phyloP scores from a whole-genome alignment of 2,888 invertebrate genomes.

The Erebia ligea region DNA sequence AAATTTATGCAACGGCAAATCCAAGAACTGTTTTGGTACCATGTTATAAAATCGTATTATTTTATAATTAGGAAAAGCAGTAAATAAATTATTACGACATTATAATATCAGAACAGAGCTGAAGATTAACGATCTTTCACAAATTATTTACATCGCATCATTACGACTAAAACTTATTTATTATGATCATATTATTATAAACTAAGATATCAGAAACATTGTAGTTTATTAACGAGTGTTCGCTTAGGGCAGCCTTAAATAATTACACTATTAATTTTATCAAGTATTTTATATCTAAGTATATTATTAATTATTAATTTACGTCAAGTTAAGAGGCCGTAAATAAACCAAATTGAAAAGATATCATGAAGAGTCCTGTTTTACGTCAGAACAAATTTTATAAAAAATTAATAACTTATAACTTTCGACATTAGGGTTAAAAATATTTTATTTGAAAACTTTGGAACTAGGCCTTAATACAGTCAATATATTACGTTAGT shows the following conservation, averaged over 20 bases:
- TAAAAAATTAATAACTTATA: no score
- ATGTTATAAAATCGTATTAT: no score
- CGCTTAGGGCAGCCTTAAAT: background rate
- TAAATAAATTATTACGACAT: slow-evolving; percentile 18
- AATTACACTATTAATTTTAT: slow-evolving; percentile 2
- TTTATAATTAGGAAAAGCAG: background rate
- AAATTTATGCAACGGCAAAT: no score
- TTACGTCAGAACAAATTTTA: no score
- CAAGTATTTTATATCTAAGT: background rate
- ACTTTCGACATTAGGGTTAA: no score
- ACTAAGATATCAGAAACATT: slow-evolving; percentile 10
- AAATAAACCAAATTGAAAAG: no score
- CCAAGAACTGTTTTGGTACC: no score
- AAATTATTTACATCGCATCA: slow-evolving; percentile 42
- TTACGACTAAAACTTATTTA: slow-evolving; percentile 34
- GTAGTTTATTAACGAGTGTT: background rate
- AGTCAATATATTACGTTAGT: no score
- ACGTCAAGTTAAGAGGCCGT: background rate
- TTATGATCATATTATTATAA: slow-evolving; percentile 40
- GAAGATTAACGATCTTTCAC: slow-evolving; percentile 46
- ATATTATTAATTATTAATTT: background rate
- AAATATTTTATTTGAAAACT: no score
- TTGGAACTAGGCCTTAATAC: no score
- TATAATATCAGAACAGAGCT: slow-evolving; percentile 16
- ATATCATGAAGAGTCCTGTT: no score